Evolutionary conservation across 2,888 invertebrate genomes (phyloP).

Genomic region (Trissonchulus sp.): DNA sequence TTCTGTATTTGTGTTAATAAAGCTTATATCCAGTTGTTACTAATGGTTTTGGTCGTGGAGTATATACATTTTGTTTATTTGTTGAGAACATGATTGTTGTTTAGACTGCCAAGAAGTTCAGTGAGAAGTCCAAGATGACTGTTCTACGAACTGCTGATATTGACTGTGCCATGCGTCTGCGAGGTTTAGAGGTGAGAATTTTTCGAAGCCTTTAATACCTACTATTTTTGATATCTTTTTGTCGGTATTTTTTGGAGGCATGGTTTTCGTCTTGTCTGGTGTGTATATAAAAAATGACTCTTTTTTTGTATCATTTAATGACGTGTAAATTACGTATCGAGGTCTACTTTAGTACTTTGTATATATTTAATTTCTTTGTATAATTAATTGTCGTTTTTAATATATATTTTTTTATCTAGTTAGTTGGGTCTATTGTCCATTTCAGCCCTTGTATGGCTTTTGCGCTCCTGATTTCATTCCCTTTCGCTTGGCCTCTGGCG

Average conservation of each 20-base stretch:
- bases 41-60: too few species aligned
- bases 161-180: conserved; percentile 79
- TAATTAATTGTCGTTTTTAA: too few species aligned
- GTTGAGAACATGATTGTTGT: conserved; percentile 25
- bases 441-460: conserved; percentile 86
- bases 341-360: too few species aligned
- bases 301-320: too few species aligned
- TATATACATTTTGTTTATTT: too few species aligned
- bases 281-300: background rate
- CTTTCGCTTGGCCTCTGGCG: conserved; percentile 91
- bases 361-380: too few species aligned
- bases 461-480: conserved; percentile 76
- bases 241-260: background rate
- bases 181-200: conserved; percentile 73
- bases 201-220: background rate
- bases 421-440: too few species aligned
- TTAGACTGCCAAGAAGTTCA: conserved; percentile 86
- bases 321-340: too few species aligned
- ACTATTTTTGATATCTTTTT: background rate
- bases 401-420: too few species aligned
- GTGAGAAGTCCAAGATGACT: conserved; percentile 80
- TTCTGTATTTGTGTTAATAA: too few species aligned
- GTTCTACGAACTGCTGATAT: conserved; percentile 74
- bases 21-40: too few species aligned
- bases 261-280: background rate